Evolutionary conservation across 2,113 vertebrate species (phyloP).

Genomic region (Capricornis sumatraensis): DNA sequence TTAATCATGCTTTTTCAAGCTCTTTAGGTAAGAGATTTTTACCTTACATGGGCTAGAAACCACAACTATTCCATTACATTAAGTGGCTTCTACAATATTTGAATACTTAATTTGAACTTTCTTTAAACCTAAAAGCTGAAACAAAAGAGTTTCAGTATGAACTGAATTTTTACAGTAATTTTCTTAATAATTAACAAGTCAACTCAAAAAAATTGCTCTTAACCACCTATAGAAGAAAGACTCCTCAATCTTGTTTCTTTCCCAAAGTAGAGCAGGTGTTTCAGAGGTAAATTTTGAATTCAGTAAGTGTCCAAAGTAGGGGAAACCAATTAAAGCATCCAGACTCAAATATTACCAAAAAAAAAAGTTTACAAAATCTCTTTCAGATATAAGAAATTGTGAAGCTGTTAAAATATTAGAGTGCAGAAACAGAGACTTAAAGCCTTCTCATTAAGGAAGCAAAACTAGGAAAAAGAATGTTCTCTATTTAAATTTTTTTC

Average conservation of each 20-base stretch:
- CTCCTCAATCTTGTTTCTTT: conserved; percentile 18
- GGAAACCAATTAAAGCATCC: not conserved
- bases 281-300: conserved; percentile 22
- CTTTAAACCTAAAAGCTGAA: conserved; percentile 39
- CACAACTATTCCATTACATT: not conserved
- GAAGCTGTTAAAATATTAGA: conserved; percentile 25
- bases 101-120: not conserved
- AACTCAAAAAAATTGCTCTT: not conserved
- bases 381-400: not conserved
- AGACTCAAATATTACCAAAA: not conserved
- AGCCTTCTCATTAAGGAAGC: not conserved
- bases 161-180: conserved; percentile 2
- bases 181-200: conserved; percentile 17
- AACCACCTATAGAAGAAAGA: not conserved
- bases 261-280: not conserved
- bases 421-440: not conserved
- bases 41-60: not conserved
- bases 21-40: conserved; percentile 34
- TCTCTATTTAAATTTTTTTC: not conserved
- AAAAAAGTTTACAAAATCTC: not conserved
- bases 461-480: not conserved
- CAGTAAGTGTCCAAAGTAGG: not conserved
- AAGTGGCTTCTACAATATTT: not conserved
- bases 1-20: conserved; percentile 19
- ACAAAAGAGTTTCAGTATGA: not conserved